Conservation (phyloP, 2,888 invertebrate species). For the Luffia ferchaultella region DNA sequence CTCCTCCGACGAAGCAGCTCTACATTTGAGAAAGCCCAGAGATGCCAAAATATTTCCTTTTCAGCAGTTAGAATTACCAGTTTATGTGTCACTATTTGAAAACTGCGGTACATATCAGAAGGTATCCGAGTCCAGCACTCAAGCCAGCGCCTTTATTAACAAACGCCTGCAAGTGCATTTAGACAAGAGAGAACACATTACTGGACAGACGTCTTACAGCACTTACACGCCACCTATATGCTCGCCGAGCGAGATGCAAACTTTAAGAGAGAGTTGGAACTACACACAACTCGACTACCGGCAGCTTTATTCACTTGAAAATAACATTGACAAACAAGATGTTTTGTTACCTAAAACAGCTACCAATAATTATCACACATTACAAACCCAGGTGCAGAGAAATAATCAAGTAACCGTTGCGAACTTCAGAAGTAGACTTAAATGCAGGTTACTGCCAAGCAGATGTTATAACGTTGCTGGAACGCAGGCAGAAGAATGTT, state of each 20-base stretch:
- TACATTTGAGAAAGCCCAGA: neutral
- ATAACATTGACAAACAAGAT: no score
- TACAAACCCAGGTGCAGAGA: neutral
- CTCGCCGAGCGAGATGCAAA: neutral
- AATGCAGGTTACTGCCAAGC: neutral
- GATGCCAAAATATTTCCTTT: slow-evolving; percentile 15
- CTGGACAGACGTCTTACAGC: no score
- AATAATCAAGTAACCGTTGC: neutral
- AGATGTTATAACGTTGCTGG: neutral
- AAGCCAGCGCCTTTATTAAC: slow-evolving; percentile 52
- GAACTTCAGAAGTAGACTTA: neutral
- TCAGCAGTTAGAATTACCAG: slow-evolving; percentile 30
- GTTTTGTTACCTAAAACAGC: slow-evolving; percentile 22
- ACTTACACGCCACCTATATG: neutral
- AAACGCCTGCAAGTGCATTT: slow-evolving; percentile 44
- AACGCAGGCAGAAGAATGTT: neutral
- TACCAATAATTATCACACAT: neutral
- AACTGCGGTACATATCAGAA: slow-evolving; percentile 13
- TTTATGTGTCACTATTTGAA: slow-evolving; percentile 39
- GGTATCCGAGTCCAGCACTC: slow-evolving; percentile 28
- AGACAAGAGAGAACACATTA: neutral
- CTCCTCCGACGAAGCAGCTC: slow-evolving; percentile 3
- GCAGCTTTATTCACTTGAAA: slow-evolving; percentile 11
- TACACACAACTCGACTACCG: neutral
- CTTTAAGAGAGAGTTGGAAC: neutral